Evolutionary conservation across 2,113 vertebrate genomes (phyloP), one percentile per base, ranked within the genome.

Genomic region (Cyprinodon tularosa): DNA sequence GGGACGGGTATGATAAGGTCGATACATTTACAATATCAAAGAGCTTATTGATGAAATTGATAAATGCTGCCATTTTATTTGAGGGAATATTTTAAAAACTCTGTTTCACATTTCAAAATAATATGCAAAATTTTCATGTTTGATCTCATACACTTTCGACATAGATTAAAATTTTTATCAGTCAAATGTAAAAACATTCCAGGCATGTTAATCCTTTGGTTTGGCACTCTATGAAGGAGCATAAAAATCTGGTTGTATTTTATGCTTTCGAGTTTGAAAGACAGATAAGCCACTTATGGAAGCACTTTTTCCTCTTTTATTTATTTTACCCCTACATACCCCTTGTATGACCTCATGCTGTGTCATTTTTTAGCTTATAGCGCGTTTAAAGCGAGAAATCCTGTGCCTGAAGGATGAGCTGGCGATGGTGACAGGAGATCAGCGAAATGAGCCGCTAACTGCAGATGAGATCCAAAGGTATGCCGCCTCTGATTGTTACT

Each of bases 341-440:
- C 29, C 29, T 29, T 29, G 29, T 0, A 12, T n/a, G 29, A 48
- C 37, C 15, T 68, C 20, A 75, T 12, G 44, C 64, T 59, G 4
- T 4, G 69, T 2, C 76, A 40, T 81, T 8, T 87, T 89, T 66
- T 90, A 99, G 98, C 60, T 97, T 77, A 96, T 98, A 71, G 20
- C 87, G 1, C 95, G 91, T 71, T 91, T 99, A 80, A 96, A 95
- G 83, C 96, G 94, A 72, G 96, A 99, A 90, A 90, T 97, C 80
- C 94, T 95, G 83, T 93, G 91, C 14, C 87, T 99, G 88, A 98
- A 95, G 88, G 94, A 96, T 67, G 96, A 99, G 83, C 93, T 99
- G 82, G 88, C 87, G 0, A 68, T 99, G 82, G 84, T 96, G 81
- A 97, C 96, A 0, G 96, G 97, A 68, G 91, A 96, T 84, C 91